Base-by-base conservation (phyloP, 2,888 invertebrate genomes). In the Nymphalis c-album region DNA sequence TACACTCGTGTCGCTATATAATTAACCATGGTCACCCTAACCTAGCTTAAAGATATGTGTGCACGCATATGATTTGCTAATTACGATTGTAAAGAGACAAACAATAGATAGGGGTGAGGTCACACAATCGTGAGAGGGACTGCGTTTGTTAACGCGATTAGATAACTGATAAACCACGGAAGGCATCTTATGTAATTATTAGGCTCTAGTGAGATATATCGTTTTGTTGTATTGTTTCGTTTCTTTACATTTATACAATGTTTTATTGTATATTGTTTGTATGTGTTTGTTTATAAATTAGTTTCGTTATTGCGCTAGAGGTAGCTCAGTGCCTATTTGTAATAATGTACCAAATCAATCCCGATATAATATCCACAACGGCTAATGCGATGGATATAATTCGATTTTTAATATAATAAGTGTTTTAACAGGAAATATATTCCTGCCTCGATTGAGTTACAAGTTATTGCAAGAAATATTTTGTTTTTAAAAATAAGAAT, bases 51-150 rank as follows among this genome's bases (percentile, higher is more conserved):
- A 20, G 5, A 59, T 45, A 67, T 60, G 63, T 60, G 60, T 61
- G 57, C 57, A 63, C 60, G 69, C 67, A 67, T 70, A 58, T 35
- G 16, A 48, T 48, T 53, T 40, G 18, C 63, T 61, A 67, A 64
- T 58, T 67, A 61, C 13, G 47, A 61, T 22, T 51, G 64, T 64
- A 60, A 31, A 51, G 13, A 51, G 22, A 22, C 51, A 47, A 47
- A 69, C 66, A 67, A 66, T 63, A 45, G 60, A 62, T 58, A 47
- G 45, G 50, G 65, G 31, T 50, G 63, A 63, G 69, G 63, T 64
- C 63, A 57, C 45, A 47, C 63, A 61, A 35, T 60, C 60, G 60
- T 58, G 64, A 60, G 46, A 46, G 55, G n/a, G 47, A 31, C 31
- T 17, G 58, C 18, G 18, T 45, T 40, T 58, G 60, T 60, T 60